Percentiles rank a stretch among this genome's conserved stretches.
Evolutionary conservation across 2,113 vertebrate species (phyloP).

Genomic region (Pterocles orientalis): DNA sequence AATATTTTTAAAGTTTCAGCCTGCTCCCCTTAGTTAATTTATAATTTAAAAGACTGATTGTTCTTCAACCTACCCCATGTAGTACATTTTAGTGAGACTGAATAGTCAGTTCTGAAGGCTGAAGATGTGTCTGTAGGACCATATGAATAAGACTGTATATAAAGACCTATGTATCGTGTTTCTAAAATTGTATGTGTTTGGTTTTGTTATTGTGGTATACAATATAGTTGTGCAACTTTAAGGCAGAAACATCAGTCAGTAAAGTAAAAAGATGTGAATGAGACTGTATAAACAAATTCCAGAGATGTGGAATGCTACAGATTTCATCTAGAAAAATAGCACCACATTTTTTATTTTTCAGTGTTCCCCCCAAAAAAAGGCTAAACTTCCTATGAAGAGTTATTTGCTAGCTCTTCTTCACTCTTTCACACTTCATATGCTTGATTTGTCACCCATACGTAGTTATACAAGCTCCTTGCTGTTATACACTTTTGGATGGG

Average conservation of each 20-base stretch:
- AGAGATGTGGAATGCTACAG: not conserved
- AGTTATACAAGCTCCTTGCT: not conserved
- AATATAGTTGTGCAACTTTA: not conserved
- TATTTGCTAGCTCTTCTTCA: constrained; percentile 6
- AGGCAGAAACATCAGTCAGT: not conserved
- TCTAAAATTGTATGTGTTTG: not conserved
- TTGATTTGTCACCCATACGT: not conserved
- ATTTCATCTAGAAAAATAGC: not conserved
- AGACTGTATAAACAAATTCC: not conserved
- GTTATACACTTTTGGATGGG: not conserved
- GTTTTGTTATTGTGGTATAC: not conserved
- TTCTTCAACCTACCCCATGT: not conserved
- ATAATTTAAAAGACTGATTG: not conserved
- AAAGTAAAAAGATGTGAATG: not conserved
- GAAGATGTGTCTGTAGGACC: not conserved
- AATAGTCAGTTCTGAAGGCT: not conserved
- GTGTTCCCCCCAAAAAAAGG: no score
- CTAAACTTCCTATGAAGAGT: not conserved
- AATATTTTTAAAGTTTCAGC: not conserved
- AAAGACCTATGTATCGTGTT: not conserved
- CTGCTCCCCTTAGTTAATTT: not conserved
- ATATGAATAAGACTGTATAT: not conserved
- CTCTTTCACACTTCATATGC: constrained; percentile 49
- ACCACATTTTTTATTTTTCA: not conserved
- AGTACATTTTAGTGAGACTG: not conserved